These are phyloP conservation scores for Pipa parva DNA, from an alignment of 2,113 vertebrate species.

Conservation along the genomic window DNA sequence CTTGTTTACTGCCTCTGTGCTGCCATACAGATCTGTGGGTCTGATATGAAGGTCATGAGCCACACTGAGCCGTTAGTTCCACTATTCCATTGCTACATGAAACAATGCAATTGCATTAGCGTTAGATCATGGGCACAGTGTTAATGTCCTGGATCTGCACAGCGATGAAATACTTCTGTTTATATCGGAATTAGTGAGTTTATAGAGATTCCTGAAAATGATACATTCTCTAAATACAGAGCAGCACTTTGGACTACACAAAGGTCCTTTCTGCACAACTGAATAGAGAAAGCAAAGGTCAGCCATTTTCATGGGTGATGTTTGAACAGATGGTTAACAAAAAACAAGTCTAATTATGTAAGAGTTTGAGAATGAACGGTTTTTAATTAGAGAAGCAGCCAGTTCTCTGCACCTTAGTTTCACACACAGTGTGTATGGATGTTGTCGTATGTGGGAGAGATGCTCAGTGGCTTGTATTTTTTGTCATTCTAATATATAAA, in stretches of 20 bases:
- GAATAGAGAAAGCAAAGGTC: slow-evolving; percentile 25
- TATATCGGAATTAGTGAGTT: slow-evolving; percentile 15
- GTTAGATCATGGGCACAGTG: neutral
- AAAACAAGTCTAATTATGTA: slow-evolving; percentile 1
- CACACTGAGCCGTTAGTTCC: no score
- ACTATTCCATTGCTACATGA: neutral
- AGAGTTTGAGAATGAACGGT: neutral
- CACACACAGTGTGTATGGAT: no score
- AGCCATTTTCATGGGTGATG: slow-evolving; percentile 15
- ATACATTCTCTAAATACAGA: slow-evolving; percentile 23
- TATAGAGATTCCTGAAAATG: slow-evolving; percentile 15
- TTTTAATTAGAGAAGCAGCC: neutral
- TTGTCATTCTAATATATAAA: no score
- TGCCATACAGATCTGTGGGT: no score
- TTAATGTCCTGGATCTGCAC: neutral
- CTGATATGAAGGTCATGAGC: no score
- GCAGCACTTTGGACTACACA: slow-evolving; percentile 6
- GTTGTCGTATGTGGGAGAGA: no score
- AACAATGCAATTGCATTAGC: neutral
- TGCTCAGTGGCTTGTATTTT: no score
- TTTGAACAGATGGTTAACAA: slow-evolving; percentile 33
- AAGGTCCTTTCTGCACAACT: slow-evolving; percentile 18
- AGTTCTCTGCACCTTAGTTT: no score
- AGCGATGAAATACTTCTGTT: slow-evolving; percentile 18
- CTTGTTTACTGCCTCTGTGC: no score